Evolutionary conservation across 2,888 invertebrate species (phyloP).

Genomic region (Andricus quercusramuli): DNA sequence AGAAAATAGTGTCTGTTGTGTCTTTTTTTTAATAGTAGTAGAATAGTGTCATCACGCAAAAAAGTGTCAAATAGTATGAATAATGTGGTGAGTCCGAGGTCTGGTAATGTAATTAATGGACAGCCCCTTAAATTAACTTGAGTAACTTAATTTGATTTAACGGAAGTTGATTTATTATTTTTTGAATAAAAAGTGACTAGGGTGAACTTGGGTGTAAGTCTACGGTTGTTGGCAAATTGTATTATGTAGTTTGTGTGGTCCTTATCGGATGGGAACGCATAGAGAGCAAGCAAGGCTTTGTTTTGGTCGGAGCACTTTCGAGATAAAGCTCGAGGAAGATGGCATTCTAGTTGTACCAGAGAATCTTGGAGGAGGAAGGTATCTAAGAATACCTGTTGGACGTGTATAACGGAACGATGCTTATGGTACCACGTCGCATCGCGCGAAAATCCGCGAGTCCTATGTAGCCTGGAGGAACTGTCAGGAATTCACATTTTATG

Average conservation of each 20-base stretch:
- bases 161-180: background rate
- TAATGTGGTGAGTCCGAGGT: no score
- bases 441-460: slow-evolving; percentile 36
- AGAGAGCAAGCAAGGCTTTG: slow-evolving; percentile 5
- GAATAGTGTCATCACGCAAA: no score
- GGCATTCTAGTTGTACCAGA: slow-evolving; percentile 33
- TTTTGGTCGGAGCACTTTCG: slow-evolving; percentile 16
- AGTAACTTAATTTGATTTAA: background rate
- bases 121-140: background rate
- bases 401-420: slow-evolving; percentile 41
- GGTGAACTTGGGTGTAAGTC: background rate
- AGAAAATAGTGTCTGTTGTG: no score
- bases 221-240: slow-evolving; percentile 19
- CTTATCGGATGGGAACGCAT: slow-evolving; percentile 26
- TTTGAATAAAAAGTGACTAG: background rate
- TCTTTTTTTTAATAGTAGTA: no score
- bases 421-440: slow-evolving; percentile 31
- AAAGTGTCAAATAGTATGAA: no score
- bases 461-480: slow-evolving; percentile 27
- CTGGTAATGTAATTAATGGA: no score
- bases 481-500: slow-evolving; percentile 38
- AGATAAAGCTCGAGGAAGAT: slow-evolving; percentile 26
- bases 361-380: slow-evolving; percentile 5
- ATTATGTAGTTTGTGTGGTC: slow-evolving; percentile 20
- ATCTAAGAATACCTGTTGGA: slow-evolving; percentile 40